Evolutionary conservation across 2,888 invertebrate species (phyloP).

Genomic region (Adela reaumurella): DNA sequence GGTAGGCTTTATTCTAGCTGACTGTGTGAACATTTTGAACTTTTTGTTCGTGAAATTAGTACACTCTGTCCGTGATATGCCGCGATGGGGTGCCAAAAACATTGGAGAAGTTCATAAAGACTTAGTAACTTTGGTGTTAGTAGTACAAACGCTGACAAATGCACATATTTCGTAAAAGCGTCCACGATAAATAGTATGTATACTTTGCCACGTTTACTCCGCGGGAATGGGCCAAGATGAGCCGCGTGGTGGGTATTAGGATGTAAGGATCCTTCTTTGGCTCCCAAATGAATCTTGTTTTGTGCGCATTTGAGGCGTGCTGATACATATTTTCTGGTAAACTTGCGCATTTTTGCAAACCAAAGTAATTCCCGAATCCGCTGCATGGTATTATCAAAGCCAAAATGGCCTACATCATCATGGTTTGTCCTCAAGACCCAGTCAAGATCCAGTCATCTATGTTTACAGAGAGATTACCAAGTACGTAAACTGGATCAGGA

Average conservation of each 20-base stretch:
- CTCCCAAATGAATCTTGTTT: slow-evolving; percentile 12
- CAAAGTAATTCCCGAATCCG: slow-evolving; percentile 12
- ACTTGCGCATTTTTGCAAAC: slow-evolving; percentile 15
- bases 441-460: too few relatives aligned
- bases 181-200: slow-evolving; percentile 13
- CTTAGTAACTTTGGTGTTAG: slow-evolving; percentile 5
- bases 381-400: slow-evolving; percentile 15
- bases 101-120: slow-evolving; percentile 2
- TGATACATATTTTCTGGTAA: slow-evolving; percentile 13
- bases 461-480: too few relatives aligned
- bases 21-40: background rate
- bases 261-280: slow-evolving; percentile 5
- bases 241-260: slow-evolving; percentile 9
- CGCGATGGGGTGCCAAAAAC: slow-evolving; percentile 4
- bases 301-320: slow-evolving; percentile 12
- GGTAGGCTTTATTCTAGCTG: slow-evolving; percentile 9
- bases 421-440: slow-evolving; percentile 2
- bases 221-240: slow-evolving; percentile 10
- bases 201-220: slow-evolving; percentile 9
- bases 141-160: slow-evolving; percentile 6
- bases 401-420: slow-evolving; percentile 14
- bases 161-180: slow-evolving; percentile 9
- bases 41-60: slow-evolving; percentile 9
- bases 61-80: slow-evolving; percentile 10
- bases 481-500: too few relatives aligned